phyloP scores from a whole-genome alignment of 2,113 vertebrate species.

The Ursus arctos region DNA sequence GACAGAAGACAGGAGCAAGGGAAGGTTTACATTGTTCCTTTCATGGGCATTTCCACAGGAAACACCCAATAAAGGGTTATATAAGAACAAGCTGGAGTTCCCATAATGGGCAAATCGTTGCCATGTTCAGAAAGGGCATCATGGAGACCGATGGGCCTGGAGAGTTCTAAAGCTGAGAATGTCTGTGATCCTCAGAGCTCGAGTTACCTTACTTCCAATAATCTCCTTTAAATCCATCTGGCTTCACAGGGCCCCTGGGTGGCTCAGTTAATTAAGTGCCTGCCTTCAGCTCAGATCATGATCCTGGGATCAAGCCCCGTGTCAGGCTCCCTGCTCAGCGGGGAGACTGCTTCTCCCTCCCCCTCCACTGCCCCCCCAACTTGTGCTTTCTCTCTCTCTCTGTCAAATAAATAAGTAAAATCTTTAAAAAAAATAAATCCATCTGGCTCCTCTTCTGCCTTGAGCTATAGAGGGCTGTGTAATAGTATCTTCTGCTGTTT shows the following conservation, averaged over 20 bases:
- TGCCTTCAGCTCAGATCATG: too few relatives aligned
- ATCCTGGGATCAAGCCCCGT: too few relatives aligned
- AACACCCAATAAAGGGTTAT: neutral
- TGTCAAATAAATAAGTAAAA: too few relatives aligned
- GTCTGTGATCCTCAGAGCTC: neutral
- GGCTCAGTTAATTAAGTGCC: too few relatives aligned
- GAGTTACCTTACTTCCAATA: neutral
- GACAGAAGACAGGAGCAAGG: neutral
- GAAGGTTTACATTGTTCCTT: neutral
- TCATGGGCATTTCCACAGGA: neutral
- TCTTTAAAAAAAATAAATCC: too few relatives aligned
- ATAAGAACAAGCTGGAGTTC: neutral
- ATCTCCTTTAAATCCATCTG: neutral
- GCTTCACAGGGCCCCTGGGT: too few relatives aligned
- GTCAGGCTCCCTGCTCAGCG: too few relatives aligned
- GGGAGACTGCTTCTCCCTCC: too few relatives aligned
- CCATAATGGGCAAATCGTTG: neutral
- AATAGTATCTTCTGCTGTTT: neutral
- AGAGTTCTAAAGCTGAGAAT: neutral
- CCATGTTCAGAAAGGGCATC: neutral
- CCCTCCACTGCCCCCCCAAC: too few relatives aligned
- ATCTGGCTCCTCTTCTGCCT: neutral
- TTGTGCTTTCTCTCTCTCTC: too few relatives aligned
- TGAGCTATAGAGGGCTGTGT: neutral
- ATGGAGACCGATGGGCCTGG: neutral